Evolutionary conservation across 2,797 vertebrate species (phyloP).

Genomic region (Lindbergichthys nudifrons): DNA sequence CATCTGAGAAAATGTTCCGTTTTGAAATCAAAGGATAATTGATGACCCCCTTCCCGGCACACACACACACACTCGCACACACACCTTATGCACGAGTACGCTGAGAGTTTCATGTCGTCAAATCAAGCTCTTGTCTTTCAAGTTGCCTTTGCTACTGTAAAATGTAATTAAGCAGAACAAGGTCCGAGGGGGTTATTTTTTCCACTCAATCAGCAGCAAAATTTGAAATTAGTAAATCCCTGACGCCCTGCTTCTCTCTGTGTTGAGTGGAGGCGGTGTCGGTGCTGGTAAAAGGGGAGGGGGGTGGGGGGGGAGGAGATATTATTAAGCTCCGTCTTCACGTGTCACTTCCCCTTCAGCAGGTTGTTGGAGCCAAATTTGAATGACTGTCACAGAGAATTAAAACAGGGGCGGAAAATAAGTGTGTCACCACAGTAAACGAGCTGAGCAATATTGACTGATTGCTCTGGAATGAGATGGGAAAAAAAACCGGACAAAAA

Average conservation of each 20-base stretch:
- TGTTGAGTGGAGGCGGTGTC: constrained; percentile 53
- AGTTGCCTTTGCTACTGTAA: constrained; percentile 81
- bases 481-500: constrained; percentile 55
- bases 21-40: constrained; percentile 85
- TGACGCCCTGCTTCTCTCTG: constrained; percentile 66
- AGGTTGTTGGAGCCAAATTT: constrained; percentile 77
- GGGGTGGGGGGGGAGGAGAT: constrained; percentile 22
- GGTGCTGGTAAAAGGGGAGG: constrained; percentile 21
- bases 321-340: constrained; percentile 77
- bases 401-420: constrained; percentile 57
- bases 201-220: constrained; percentile 84
- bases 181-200: constrained; percentile 78
- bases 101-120: constrained; percentile 68
- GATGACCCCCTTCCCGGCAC: constrained; percentile 64
- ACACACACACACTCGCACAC: background rate
- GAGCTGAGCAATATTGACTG: constrained; percentile 63
- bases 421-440: constrained; percentile 50
- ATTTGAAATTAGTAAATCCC: constrained; percentile 86
- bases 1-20: constrained; percentile 78
- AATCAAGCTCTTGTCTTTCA: constrained; percentile 84
- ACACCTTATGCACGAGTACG: constrained; percentile 37
- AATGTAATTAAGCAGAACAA: constrained; percentile 89
- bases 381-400: constrained; percentile 78
- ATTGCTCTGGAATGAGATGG: constrained; percentile 50
- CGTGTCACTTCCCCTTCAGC: constrained; percentile 76